phyloP scores from a whole-genome alignment of 2,888 invertebrate genomes.

The Metallyticus violacea region DNA sequence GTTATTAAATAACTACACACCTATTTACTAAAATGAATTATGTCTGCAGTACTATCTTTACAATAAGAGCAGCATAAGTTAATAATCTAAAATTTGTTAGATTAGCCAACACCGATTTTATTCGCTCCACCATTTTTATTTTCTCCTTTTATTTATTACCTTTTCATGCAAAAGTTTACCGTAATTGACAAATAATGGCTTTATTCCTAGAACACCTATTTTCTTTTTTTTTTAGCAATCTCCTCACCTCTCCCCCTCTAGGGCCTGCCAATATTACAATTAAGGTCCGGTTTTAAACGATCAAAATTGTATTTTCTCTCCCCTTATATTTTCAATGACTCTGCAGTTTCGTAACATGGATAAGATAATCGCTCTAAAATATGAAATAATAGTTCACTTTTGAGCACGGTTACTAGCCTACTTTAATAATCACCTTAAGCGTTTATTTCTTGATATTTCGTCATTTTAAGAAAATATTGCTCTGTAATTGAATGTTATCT shows the following conservation, averaged over 20 bases:
- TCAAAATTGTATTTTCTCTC: neutral
- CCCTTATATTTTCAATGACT: neutral
- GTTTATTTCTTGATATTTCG: neutral
- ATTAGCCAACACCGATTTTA: neutral
- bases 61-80: neutral
- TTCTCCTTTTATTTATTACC: neutral
- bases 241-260: neutral
- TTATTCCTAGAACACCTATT: neutral
- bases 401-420: neutral
- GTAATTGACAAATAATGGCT: neutral
- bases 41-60: neutral
- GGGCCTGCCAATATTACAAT: neutral
- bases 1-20: neutral
- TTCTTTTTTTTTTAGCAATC: neutral
- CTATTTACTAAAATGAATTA: neutral
- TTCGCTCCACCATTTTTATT: neutral
- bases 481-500: no score
- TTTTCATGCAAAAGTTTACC: neutral
- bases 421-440: no score
- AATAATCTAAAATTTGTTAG: neutral
- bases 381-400: neutral
- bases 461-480: no score
- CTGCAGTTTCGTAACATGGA: neutral
- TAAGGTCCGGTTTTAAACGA: neutral
- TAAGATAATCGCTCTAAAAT: neutral